Conservation (phyloP, 2,888 invertebrate genomes). For the Diogma glabrata region DNA sequence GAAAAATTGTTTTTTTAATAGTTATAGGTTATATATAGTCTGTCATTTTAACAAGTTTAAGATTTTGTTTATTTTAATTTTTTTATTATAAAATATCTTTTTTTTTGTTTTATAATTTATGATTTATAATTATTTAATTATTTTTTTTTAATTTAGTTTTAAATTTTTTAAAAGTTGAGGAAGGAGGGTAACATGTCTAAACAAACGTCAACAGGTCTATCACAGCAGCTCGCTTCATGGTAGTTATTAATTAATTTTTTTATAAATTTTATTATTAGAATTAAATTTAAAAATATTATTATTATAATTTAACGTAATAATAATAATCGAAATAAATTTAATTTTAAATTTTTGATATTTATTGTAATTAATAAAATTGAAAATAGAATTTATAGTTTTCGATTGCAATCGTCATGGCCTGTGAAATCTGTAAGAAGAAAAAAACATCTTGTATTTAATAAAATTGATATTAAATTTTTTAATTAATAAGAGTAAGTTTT, state of each 20-base stretch:
- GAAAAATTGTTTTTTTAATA: no score
- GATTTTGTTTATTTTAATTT: no score
- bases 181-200: constrained; percentile 10
- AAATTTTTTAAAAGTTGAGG: no score
- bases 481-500: no score
- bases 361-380: constrained; percentile 9
- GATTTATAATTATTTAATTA: no score
- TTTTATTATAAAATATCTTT: no score
- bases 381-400: constrained; percentile 19
- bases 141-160: no score
- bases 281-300: neutral
- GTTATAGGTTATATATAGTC: no score
- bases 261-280: constrained; percentile 3
- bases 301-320: constrained; percentile 5
- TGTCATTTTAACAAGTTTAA: no score
- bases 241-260: constrained; percentile 5
- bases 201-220: constrained; percentile 18
- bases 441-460: no score
- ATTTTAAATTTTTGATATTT: neutral
- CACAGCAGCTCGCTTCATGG: constrained; percentile 23
- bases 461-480: no score
- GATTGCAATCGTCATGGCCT: constrained; percentile 63
- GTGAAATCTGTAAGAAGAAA: constrained; percentile 48
- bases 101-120: no score
- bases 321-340: constrained; percentile 8